These are phyloP conservation scores for Phengaris arion DNA, from an alignment of 2,888 invertebrate genomes.

Conservation along the genomic window DNA sequence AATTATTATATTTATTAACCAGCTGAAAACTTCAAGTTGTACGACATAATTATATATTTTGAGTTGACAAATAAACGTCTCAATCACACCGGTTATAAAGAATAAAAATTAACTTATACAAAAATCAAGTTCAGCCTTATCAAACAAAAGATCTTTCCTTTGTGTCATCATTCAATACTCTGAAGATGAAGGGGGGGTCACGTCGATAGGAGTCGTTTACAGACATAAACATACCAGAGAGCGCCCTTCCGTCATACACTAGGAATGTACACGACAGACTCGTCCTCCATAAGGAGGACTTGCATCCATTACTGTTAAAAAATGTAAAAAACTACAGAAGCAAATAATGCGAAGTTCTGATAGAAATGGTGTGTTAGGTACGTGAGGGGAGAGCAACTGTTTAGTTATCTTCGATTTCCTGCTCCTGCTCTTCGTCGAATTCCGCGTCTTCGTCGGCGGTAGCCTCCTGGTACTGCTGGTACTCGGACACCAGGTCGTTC, in stretches of 20 bases:
- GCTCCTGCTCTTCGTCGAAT: conserved; percentile 88
- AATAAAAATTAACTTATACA: conserved; percentile 74
- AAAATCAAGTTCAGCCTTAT: conserved; percentile 77
- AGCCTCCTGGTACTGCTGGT: conserved; percentile 96
- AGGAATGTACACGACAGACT: conserved; percentile 71
- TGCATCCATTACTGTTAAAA: conserved; percentile 56
- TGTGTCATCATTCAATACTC: conserved; percentile 66
- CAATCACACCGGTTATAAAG: conserved; percentile 69
- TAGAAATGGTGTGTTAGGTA: conserved; percentile 41
- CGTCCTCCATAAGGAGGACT: conserved; percentile 44
- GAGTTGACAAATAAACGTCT: conserved; percentile 57
- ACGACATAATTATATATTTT: conserved; percentile 62
- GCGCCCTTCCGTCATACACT: conserved; percentile 70
- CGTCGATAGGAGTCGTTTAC: conserved; percentile 52
- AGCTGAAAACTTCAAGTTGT: conserved; percentile 73
- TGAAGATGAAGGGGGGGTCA: conserved; percentile 63
- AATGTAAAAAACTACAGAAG: conserved; percentile 64
- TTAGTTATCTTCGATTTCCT: conserved; percentile 84
- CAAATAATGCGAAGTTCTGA: conserved; percentile 47
- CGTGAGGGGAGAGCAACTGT: conserved; percentile 41
- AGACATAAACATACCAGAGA: conserved; percentile 66
- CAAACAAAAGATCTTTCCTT: conserved; percentile 75
- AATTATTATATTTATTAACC: conserved; percentile 74
- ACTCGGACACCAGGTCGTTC: conserved; percentile 96
- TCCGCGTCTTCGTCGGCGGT: conserved; percentile 91